Conservation (phyloP, 2,113 vertebrate genomes). For the Stomatorhinus ivindoensis region DNA sequence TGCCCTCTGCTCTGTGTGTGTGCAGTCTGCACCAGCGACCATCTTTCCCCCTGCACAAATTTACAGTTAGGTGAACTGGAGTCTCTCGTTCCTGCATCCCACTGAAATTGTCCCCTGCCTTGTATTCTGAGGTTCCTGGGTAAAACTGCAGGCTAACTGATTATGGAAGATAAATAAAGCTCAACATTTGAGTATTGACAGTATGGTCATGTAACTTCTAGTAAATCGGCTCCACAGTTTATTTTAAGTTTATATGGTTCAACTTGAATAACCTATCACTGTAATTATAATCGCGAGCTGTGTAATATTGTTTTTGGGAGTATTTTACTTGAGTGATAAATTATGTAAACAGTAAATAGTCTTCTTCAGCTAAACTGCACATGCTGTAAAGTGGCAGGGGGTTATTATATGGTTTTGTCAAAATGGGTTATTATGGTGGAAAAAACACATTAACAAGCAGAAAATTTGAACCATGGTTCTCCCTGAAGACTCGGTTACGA, state of each 20-base stretch:
- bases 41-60: background rate
- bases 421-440: background rate
- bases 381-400: no score
- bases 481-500: background rate
- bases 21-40: background rate
- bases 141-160: background rate
- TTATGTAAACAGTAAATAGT: background rate
- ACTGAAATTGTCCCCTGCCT: background rate
- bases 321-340: background rate
- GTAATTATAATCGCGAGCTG: background rate
- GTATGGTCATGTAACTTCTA: background rate
- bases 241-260: background rate
- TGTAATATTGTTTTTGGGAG: background rate
- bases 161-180: background rate
- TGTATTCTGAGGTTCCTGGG: background rate
- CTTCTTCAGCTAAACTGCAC: background rate
- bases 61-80: background rate
- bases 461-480: background rate
- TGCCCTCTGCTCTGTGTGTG: background rate
- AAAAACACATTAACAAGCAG: background rate
- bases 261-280: no score
- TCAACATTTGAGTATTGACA: background rate
- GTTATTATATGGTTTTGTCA: background rate
- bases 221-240: background rate
- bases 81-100: background rate